These are phyloP conservation scores for Hydrophis major DNA, from an alignment of 2,797 vertebrate genomes.

Conservation along the genomic window DNA sequence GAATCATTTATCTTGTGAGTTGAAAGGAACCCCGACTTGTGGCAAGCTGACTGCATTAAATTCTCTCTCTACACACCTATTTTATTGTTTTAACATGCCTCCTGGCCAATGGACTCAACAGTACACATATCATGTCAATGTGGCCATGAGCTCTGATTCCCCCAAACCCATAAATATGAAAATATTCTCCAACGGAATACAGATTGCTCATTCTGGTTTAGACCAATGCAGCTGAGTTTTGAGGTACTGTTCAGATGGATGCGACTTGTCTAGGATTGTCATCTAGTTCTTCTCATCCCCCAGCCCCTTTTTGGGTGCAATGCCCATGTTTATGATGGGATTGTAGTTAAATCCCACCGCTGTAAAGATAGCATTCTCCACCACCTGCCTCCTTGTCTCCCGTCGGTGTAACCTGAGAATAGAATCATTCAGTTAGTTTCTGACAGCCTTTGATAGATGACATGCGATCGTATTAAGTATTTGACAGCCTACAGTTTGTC, in stretches of 20 bases:
- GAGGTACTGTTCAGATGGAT: not conserved
- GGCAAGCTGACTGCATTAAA: not conserved
- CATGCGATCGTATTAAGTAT: not conserved
- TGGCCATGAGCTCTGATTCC: not conserved
- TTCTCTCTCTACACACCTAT: not conserved
- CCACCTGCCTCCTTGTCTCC: not conserved
- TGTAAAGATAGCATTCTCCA: not conserved
- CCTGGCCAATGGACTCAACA: not conserved
- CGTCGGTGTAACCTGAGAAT: not conserved
- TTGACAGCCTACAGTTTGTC: not conserved
- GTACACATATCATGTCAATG: not conserved
- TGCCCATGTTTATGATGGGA: not conserved
- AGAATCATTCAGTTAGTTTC: not conserved
- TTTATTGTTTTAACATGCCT: not conserved
- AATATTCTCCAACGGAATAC: not conserved
- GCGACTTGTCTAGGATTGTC: not conserved
- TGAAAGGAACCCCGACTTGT: not conserved
- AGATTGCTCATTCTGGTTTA: not conserved
- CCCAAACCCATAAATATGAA: not conserved
- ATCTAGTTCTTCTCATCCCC: not conserved
- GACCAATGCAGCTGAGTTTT: not conserved
- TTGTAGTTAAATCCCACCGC: not conserved
- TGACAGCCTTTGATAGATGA: constrained; percentile 12
- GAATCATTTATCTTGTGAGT: not conserved
- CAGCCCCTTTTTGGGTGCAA: not conserved